Conservation (phyloP, 2,797 vertebrate species). For the Steatocranus sp. region DNA sequence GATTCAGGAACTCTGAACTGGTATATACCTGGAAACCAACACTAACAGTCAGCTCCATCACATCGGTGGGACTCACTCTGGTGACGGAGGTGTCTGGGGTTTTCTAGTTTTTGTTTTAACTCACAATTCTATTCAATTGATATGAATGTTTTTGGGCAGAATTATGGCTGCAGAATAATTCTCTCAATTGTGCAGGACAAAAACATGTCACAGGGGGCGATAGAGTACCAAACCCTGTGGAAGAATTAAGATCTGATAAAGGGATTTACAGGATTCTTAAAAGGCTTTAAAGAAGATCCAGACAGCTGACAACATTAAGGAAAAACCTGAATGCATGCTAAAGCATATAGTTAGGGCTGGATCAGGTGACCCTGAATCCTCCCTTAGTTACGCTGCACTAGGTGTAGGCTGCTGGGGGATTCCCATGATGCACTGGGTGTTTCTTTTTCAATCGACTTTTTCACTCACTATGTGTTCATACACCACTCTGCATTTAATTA, state of each 20-base stretch:
- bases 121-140: background rate
- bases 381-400: background rate
- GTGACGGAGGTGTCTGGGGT: accelerated
- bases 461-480: background rate
- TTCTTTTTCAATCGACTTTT: background rate
- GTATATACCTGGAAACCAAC: slow-evolving; percentile 77
- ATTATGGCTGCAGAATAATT: background rate
- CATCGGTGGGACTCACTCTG: background rate
- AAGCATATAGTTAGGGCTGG: background rate
- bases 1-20: slow-evolving; percentile 86
- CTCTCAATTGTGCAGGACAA: background rate
- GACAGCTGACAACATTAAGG: background rate
- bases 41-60: background rate
- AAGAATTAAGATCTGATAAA: background rate
- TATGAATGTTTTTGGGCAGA: background rate
- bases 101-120: background rate
- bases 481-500: background rate
- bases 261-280: background rate
- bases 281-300: accelerated
- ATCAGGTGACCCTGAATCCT: background rate
- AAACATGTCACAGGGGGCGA: background rate
- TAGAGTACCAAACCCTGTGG: background rate
- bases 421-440: background rate
- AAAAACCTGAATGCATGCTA: background rate
- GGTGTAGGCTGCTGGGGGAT: accelerated